Base-by-base conservation (phyloP, 1,140 invertebrate species). In the Ladona fulva region DNA sequence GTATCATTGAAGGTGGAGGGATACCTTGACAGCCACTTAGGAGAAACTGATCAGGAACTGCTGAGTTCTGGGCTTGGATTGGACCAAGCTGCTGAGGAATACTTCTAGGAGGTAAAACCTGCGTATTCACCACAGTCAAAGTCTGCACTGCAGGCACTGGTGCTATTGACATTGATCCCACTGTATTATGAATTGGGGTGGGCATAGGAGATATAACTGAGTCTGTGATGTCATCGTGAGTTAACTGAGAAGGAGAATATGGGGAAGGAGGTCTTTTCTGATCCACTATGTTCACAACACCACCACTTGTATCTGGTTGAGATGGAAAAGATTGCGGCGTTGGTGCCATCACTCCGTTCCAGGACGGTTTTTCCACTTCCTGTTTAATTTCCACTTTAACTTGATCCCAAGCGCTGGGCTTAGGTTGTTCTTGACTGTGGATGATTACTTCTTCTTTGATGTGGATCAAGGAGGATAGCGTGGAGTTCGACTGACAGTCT, bases 41-140 rank as follows among this genome's bases (percentile, higher is more conserved):
- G 82, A 37, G 84, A 37, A 19, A 73, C 37, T 77, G 14, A 77
- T 75, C 76, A 16, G 74, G 22, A 73, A 73, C n/a, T 25, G 78
- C 44, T 84, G 84, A 22, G 83, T 81, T n/a, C 79, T 84, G 84
- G 79, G 84, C 84, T 10, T 83, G 84, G 66, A 82, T 83, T n/a
- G 83, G 85, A 25, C 85, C 84, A 79, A 83, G 82, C 74, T 83
- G 83, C 25, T 85, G 79, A 78, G 84, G 83, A 37, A 84, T 80
- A 6, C 84, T 81, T 42, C 82, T 84, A 5, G 87, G 86, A 0
- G 87, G 86, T 73, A 86, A 86, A 76, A 89, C 86, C 16, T 87
- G 86, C 10, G 87, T 85, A 77, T 86, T 86, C 25, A 88, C 80
- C 74, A 86, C 86, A 12, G 84, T 81, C 6, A 86, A 87, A 37